Base-by-base conservation (phyloP, 2,797 vertebrate species). In the Botia kubotai region DNA sequence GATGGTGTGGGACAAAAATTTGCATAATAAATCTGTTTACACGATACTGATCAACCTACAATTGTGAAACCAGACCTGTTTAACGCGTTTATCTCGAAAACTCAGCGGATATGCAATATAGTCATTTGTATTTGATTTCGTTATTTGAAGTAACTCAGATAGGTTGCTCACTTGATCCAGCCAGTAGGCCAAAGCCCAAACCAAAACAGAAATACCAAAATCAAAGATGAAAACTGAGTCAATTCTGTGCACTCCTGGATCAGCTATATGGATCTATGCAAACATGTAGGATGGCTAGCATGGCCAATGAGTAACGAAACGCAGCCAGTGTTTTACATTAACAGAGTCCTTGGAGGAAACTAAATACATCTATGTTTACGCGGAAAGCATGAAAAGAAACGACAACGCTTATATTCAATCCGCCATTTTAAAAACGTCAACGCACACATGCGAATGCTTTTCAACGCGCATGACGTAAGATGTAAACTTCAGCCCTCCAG, bases 401-500 rank as follows among this genome's bases (percentile, higher is more conserved):
- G 46, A 84, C 80, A 78, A 83, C 62, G 39, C 75, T 48, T 26
- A 12, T 19, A 78, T 70, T 65, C 77, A 83, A 85, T 68, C 85
- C 76, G 50, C 29, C 17, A 72, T 82, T 88, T 82, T 86, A 67
- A 83, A 89, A 85, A 89, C 85, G 87, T 89, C 86, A 86, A 84
- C 81, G 57, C 88, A 88, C 90, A 93, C 90, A 89, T 90, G 91
- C 88, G 90, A 93, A 85, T 60, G 74, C 85, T 83, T 90, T 60
- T 79, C 63, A 85, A 60, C 63, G 55, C n/a, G 72, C 43, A 87
- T 91, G 90, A 93, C 77, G 86, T 92, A 88, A 91, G 86, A 92
- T 90, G 3, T 90, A 88, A 91, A 80, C 84, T 82, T 67, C 86
- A 88, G 89, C 89, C 84, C 87, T 88, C 87, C 88, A 90, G 91